Conservation (phyloP, 2,113 vertebrate genomes). For the Prunella fulvescens region DNA sequence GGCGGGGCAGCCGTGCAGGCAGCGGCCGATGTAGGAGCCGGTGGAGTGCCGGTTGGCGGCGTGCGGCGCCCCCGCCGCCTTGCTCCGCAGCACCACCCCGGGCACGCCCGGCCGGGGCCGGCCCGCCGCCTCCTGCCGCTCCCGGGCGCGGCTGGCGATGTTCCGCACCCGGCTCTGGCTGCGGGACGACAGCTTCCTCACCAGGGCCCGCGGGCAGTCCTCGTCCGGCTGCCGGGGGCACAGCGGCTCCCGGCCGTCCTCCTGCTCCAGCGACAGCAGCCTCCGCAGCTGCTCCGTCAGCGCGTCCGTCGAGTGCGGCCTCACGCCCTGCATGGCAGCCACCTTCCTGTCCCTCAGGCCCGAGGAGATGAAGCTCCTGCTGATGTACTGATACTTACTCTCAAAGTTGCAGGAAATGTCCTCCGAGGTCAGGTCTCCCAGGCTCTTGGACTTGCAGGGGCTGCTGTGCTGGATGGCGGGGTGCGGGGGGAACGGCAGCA, state of each 20-base stretch:
- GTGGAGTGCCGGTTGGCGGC: slow-evolving; percentile 87
- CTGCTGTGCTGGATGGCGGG: slow-evolving; percentile 62
- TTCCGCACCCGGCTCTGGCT: slow-evolving; percentile 96
- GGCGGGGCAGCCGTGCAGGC: slow-evolving; percentile 69
- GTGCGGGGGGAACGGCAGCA: background rate
- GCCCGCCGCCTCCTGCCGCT: slow-evolving; percentile 84
- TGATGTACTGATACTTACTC: slow-evolving; percentile 95
- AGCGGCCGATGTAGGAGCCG: slow-evolving; percentile 90
- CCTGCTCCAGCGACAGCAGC: slow-evolving; percentile 86
- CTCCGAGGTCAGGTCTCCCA: slow-evolving; percentile 95
- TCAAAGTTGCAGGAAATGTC: slow-evolving; percentile 96
- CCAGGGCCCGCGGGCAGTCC: slow-evolving; percentile 78
- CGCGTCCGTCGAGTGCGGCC: slow-evolving; percentile 76
- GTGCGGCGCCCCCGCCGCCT: slow-evolving; percentile 65
- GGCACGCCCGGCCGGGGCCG: background rate
- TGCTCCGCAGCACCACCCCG: slow-evolving; percentile 83
- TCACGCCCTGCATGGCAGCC: slow-evolving; percentile 16
- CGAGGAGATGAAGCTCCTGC: slow-evolving; percentile 87
- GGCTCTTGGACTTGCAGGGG: slow-evolving; percentile 92
- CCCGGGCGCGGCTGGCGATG: slow-evolving; percentile 91
- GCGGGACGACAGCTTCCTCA: slow-evolving; percentile 89
- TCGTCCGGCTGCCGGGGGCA: slow-evolving; percentile 54
- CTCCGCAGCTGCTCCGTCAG: slow-evolving; percentile 89
- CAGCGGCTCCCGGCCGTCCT: slow-evolving; percentile 60
- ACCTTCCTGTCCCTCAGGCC: slow-evolving; percentile 73